Conservation (phyloP, 2,888 invertebrate genomes). For the Laspeyria flexula region DNA sequence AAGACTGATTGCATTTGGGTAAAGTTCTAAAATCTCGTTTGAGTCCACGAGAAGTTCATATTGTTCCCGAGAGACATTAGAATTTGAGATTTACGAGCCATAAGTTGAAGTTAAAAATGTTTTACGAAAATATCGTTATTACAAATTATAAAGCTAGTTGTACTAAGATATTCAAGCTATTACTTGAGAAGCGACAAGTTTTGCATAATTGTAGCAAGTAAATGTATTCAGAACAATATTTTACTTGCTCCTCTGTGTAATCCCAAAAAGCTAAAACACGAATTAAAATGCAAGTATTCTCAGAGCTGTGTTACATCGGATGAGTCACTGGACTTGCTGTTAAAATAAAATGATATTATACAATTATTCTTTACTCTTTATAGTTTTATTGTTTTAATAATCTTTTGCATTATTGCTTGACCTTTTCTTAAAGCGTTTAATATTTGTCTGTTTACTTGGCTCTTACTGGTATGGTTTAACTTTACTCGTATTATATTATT, state of each 20-base stretch:
- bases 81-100: slow-evolving; percentile 3
- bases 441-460: no score
- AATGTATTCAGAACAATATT: slow-evolving; percentile 6
- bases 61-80: slow-evolving; percentile 8
- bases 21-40: slow-evolving; percentile 9
- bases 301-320: neutral
- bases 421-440: no score
- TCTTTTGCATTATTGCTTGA: no score
- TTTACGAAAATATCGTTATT: neutral
- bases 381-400: no score
- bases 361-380: no score
- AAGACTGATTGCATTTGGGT: slow-evolving; percentile 12
- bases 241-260: neutral
- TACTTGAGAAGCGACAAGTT: slow-evolving; percentile 1
- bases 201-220: slow-evolving; percentile 1
- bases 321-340: slow-evolving; percentile 2
- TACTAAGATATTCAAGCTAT: neutral
- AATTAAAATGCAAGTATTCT: slow-evolving; percentile 7
- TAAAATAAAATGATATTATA: neutral
- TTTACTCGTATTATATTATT: no score
- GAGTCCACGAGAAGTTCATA: slow-evolving; percentile 11
- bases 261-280: neutral
- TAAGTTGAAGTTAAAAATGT: slow-evolving; percentile 2
- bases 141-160: slow-evolving; percentile 4
- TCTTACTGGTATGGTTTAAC: no score